phyloP scores from a whole-genome alignment of 2,113 vertebrate genomes.

The Phyllostomus hastatus region DNA sequence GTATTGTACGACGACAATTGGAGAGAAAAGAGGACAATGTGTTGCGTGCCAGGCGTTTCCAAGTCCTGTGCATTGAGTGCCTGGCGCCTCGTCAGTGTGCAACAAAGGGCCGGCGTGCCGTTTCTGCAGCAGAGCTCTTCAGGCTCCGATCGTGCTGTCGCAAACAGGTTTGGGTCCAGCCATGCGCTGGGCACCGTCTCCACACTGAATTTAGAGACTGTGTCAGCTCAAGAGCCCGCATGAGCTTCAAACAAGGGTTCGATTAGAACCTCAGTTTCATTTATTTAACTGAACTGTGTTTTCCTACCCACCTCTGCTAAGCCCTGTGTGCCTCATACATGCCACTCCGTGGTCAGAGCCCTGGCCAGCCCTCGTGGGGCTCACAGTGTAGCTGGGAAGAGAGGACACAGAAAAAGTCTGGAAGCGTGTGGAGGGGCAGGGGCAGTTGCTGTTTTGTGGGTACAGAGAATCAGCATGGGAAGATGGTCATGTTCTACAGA shows the following conservation, averaged over 20 bases:
- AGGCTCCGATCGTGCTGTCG: neutral
- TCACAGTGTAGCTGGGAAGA: neutral
- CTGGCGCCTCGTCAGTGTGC: too few relatives aligned
- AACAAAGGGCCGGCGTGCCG: neutral
- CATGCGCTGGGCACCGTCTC: neutral
- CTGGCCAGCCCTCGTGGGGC: rapidly evolving
- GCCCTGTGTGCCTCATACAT: neutral
- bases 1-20: neutral
- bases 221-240: neutral
- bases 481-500: neutral
- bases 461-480: neutral
- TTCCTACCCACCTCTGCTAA: neutral
- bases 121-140: neutral
- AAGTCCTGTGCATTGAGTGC: neutral
- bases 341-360: neutral
- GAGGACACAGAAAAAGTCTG: neutral
- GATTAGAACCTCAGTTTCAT: neutral
- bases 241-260: neutral
- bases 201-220: neutral
- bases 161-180: neutral
- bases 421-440: neutral
- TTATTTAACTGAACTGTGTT: neutral
- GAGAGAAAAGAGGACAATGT: neutral
- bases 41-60: neutral
- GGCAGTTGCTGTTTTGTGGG: neutral